phyloP scores from a whole-genome alignment of 2,113 vertebrate genomes.

The Sus scrofa region T2T-Sscrofa CM000830.6:94398501-94399000 shows the following conservation, averaged over 20 bases:
- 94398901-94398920: neutral
- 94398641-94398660: constrained; percentile 36
- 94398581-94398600: constrained; percentile 57
- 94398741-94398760: constrained; percentile 41
- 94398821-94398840: constrained; percentile 34
- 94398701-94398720: neutral
- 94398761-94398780: constrained; percentile 60
- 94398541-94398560: constrained; percentile 79
- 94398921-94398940: constrained; percentile 41
- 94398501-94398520: constrained; percentile 75
- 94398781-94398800: neutral
- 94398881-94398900: constrained; percentile 24
- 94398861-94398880: neutral
- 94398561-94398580: constrained; percentile 68
- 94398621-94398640: constrained; percentile 54
- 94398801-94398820: neutral
- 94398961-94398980: neutral
- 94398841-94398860: neutral
- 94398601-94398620: constrained; percentile 77
- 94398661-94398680: constrained; percentile 52
- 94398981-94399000: constrained; percentile 13
- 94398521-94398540: constrained; percentile 77
- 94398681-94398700: constrained; percentile 31
- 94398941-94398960: neutral
- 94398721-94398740: constrained; percentile 37